Conservation (phyloP, 2,888 invertebrate species). For the Ellobium chinense region DNA sequence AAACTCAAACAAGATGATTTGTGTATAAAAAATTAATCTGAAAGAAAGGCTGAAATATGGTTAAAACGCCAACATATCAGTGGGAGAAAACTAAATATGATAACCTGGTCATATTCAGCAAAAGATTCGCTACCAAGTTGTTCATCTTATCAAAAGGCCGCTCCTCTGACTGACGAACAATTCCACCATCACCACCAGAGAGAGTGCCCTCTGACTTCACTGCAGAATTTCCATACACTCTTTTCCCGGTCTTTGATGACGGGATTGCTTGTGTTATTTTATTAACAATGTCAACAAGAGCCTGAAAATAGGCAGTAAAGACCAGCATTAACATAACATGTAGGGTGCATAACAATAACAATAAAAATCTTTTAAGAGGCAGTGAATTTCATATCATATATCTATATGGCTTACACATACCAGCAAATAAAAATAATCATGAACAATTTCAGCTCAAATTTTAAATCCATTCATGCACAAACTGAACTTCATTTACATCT, state of each 20-base stretch:
- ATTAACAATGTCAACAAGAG: conserved; percentile 75
- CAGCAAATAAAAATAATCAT: too few relatives aligned
- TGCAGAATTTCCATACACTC: conserved; percentile 60
- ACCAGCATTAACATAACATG: too few relatives aligned
- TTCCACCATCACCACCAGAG: conserved; percentile 68
- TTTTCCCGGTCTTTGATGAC: conserved; percentile 71
- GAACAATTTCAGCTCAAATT: too few relatives aligned
- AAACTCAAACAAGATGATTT: too few relatives aligned
- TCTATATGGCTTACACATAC: too few relatives aligned
- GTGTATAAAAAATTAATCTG: too few relatives aligned
- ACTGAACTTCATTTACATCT: too few relatives aligned
- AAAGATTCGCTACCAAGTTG: conserved; percentile 79
- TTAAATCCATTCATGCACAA: too few relatives aligned
- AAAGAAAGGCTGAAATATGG: too few relatives aligned
- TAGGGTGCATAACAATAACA: too few relatives aligned
- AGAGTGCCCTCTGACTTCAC: conserved; percentile 74
- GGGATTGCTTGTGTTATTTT: conserved; percentile 74
- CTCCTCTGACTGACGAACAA: conserved; percentile 66
- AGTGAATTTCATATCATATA: too few relatives aligned
- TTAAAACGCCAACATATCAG: background rate
- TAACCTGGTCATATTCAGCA: conserved; percentile 79
- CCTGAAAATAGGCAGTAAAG: conserved; percentile 59
- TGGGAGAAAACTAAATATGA: background rate
- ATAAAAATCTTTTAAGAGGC: too few relatives aligned
- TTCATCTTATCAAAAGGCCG: conserved; percentile 80